Evolutionary conservation across 1,140 invertebrate species (phyloP), one percentile per base, ranked within the genome.

Genomic region (Drosophila triauraria): DNA sequence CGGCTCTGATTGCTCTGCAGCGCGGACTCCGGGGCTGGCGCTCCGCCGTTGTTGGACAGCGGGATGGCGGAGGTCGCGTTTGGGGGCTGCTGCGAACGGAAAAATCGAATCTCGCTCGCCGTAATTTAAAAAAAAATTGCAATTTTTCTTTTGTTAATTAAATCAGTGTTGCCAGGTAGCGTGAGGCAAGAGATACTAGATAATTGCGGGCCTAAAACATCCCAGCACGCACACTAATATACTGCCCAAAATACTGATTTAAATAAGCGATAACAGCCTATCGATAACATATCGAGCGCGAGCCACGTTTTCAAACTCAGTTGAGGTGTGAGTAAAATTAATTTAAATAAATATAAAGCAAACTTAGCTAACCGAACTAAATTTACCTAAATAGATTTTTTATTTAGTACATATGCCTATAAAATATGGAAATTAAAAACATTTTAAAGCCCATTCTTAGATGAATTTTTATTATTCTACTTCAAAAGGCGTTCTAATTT

Each of bases 121-220:
- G 62, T 61, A 44, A 64, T 64, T 60, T 64, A 54, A 40, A 54
- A 40, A 53, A 54, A 54, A 54, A 54, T 58, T 58, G 56, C 23
- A 58, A 30, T 58, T 63, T 64, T 64, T 64, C 62, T 64, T 60
- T 64, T 64, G 62, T 64, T 64, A 60, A 64, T 54, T 54, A 54
- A 54, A 48, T 59, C 60, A 60, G 27, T 51, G 43, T 50, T 54
- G 20, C 53, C 53, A 40, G 53, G 35, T 54, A 23, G 32, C 32
- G 51, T 15, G 4, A 23, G 51, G 32, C 32, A 23, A 54, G 17
- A 38, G 7, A 54, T 54, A 38, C 32, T 38, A 23, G 7, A 23
- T 38, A 38, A 38, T 9, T 20, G 32, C 20, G 17, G 30, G 10
- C 1, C 30, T 4, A 20, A 8, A 23, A 9, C 51, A 23, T 17